Evolutionary conservation across 2,113 vertebrate genomes (phyloP).

Genomic region (Crypturellus undulatus): DNA sequence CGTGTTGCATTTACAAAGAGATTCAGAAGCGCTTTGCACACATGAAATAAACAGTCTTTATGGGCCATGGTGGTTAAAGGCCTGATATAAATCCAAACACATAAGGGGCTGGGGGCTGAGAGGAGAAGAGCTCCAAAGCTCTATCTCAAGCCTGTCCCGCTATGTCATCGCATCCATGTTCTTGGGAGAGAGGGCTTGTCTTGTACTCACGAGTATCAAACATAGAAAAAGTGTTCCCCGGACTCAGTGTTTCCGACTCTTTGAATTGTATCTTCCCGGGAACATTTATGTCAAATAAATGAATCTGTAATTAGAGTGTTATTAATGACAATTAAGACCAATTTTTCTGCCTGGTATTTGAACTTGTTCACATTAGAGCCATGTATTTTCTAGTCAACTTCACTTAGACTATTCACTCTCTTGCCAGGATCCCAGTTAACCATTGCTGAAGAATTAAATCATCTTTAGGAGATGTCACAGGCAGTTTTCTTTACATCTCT

Average conservation of each 20-base stretch:
- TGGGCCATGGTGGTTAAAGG: background rate
- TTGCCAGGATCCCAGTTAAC: background rate
- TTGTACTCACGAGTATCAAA: constrained; percentile 92
- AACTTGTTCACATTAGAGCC: background rate
- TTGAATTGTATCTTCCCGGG: constrained; percentile 96
- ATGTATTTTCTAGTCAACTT: background rate
- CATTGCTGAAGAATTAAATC: background rate
- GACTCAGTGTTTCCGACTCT: constrained; percentile 92
- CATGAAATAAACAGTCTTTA: background rate
- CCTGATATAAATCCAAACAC: background rate
- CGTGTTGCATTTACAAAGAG: background rate
- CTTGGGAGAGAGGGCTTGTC: background rate
- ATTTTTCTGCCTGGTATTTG: background rate
- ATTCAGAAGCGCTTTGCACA: background rate
- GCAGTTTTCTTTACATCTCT: background rate
- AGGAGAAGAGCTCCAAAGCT: background rate
- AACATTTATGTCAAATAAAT: constrained; percentile 95
- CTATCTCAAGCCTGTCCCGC: background rate
- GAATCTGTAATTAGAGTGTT: constrained; percentile 82
- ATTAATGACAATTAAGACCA: background rate
- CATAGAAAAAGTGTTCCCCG: constrained; percentile 87
- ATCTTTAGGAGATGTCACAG: background rate
- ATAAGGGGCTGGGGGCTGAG: background rate
- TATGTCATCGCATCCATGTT: background rate
- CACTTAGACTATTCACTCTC: background rate